A percentile compares a stretch with the other conserved stretches of the same genome.
These are phyloP conservation scores for Lota lota DNA, from an alignment of 2,113 vertebrate genomes.

Conservation along the genomic window DNA sequence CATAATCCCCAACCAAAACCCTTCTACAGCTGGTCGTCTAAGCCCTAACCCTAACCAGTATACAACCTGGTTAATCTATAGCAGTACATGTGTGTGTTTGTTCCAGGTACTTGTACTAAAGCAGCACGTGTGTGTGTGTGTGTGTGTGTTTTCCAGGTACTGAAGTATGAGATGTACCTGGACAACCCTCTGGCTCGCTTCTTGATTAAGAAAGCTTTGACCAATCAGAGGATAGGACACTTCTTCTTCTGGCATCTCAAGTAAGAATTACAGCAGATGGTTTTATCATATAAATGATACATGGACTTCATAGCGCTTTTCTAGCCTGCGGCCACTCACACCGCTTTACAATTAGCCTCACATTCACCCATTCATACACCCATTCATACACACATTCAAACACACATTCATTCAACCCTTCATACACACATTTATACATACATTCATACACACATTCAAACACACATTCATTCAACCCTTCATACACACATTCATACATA, in stretches of 20 bases:
- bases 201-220: conserved; percentile 67
- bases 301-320: not conserved
- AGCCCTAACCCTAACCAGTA: too few species aligned
- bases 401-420: too few species aligned
- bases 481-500: too few species aligned
- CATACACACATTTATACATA: not conserved
- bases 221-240: conserved; percentile 65
- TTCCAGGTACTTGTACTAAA: conserved; percentile 5
- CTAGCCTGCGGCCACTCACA: too few species aligned
- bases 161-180: conserved; percentile 68
- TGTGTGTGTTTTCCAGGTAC: conserved; percentile 59
- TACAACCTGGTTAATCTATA: too few species aligned
- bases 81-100: conserved; percentile 17
- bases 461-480: too few species aligned
- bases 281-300: not conserved
- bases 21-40: too few species aligned
- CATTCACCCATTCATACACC: not conserved
- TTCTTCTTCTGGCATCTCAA: conserved; percentile 71
- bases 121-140: too few species aligned
- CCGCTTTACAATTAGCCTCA: too few species aligned
- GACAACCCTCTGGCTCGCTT: conserved; percentile 71
- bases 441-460: not conserved
- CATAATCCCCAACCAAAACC: too few species aligned
- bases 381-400: not conserved
- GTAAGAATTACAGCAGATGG: conserved; percentile 32